A percentile compares a stretch with the other conserved stretches of the same genome.
phyloP scores from a whole-genome alignment of 2,888 invertebrate species.

The Ethmia dodecea region DNA sequence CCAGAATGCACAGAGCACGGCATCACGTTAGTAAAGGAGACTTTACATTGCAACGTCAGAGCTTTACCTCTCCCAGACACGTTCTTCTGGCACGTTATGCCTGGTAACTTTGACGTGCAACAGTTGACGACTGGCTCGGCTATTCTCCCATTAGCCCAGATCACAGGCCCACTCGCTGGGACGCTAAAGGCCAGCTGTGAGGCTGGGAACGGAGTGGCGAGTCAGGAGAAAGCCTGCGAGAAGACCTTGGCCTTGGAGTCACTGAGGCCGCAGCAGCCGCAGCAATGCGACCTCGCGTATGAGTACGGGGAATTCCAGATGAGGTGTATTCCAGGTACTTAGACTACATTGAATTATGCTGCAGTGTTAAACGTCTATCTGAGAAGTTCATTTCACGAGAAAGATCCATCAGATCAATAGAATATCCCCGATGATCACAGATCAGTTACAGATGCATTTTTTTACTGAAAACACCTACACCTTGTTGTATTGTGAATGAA shows the following conservation, averaged over 20 bases:
- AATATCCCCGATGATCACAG: too few species aligned
- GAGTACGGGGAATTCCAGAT: slow-evolving; percentile 66
- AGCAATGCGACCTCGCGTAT: slow-evolving; percentile 60
- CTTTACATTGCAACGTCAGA: slow-evolving; percentile 52
- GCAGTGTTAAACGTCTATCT: too few species aligned
- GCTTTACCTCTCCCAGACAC: slow-evolving; percentile 57
- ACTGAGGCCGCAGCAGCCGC: slow-evolving; percentile 56
- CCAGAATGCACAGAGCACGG: slow-evolving; percentile 59
- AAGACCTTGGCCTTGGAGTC: slow-evolving; percentile 51
- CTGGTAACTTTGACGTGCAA: slow-evolving; percentile 50
- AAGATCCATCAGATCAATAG: too few species aligned
- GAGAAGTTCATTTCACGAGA: too few species aligned
- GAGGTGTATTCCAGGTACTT: slow-evolving; percentile 67
- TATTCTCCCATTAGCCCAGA: slow-evolving; percentile 50
- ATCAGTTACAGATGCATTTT: too few species aligned
- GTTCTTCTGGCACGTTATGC: slow-evolving; percentile 63
- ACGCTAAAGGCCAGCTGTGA: slow-evolving; percentile 53
- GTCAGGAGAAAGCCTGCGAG: slow-evolving; percentile 56
- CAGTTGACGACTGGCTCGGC: slow-evolving; percentile 61
- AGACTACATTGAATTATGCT: too few species aligned
- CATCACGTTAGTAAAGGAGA: slow-evolving; percentile 53
- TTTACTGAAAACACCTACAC: too few species aligned
- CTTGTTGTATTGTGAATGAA: too few species aligned
- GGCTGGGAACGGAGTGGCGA: slow-evolving; percentile 59
- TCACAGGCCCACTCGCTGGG: slow-evolving; percentile 53